A percentile compares a stretch with the other conserved stretches of the same genome.
phyloP scores from a whole-genome alignment of 1,140 invertebrate genomes.

The Geopemphigus sp. region DNA sequence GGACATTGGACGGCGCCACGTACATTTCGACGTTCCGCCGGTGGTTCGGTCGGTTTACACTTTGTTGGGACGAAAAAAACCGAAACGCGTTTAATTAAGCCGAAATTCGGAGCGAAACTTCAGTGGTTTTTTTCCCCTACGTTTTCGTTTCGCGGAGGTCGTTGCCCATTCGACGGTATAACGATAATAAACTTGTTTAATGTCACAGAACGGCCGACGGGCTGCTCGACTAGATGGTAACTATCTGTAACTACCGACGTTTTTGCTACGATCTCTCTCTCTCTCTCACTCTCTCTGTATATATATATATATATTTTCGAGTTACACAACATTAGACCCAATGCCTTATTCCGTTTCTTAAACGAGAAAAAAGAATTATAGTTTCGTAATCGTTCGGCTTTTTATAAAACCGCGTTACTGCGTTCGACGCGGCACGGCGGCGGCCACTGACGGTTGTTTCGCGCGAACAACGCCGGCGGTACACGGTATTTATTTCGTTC shows the following conservation, averaged over 20 bases:
- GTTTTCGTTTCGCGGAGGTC: background rate
- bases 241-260: constrained; percentile 40
- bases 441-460: background rate
- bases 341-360: background rate
- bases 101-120: background rate
- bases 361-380: background rate
- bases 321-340: background rate
- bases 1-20: background rate
- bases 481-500: background rate
- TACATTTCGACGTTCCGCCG: no score
- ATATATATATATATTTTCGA: background rate
- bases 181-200: constrained; percentile 40
- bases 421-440: background rate
- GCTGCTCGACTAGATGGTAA: constrained; percentile 44
- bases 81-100: background rate
- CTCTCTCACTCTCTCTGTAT: no score
- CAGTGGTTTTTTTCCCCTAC: no score
- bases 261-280: constrained; percentile 16
- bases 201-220: constrained; percentile 27
- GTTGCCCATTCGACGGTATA: constrained; percentile 6
- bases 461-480: background rate
- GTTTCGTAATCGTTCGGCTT: background rate
- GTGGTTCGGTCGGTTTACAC: no score
- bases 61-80: no score
- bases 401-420: background rate